Base-by-base conservation (phyloP, 1,140 invertebrate species). In the Chrysoperla carnea region DNA sequence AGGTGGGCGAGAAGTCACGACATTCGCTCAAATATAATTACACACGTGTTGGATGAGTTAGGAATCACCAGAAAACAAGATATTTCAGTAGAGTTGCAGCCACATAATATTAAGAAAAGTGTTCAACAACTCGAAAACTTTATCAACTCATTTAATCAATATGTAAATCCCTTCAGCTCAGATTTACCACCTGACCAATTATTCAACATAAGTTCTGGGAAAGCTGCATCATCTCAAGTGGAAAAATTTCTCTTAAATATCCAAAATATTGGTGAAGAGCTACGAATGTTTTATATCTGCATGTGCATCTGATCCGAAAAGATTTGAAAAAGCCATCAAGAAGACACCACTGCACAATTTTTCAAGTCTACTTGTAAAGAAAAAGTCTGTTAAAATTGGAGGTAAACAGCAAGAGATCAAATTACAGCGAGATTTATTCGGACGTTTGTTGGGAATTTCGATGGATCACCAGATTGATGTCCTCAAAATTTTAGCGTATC, bases 161-260 rank as follows among this genome's bases (percentile, higher is more conserved):
- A n/a, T n/a, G n/a, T n/a, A n/a, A n/a, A 23, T 17, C 39, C 15
- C 27, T 50, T 29, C 11, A 13, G 12, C 8, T 23, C 5, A 23
- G 17, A 23, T 23, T 23, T 23, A 23, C 5, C 17, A 5, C 17
- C 17, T 3, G 17, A 23, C 5, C n/a, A 45, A 11, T 46, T 53
- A 40, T 50, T 47, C 12, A 52, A 54, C 41, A 52, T 51, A 43
- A 42, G 47, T 29, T 48, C 45, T 43, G 51, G 45, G 31, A 46
- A 53, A 52, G 49, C 47, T 29, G 49, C 50, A n/a, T 42, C 47
- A 37, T 28, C 43, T 36, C 40, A 38, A 23, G 48, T 53, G 31
- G 42, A 45, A 45, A 42, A 50, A 27, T 54, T 51, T 45, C 40
- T 53, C 8, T 41, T 53, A 23, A 46, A 52, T 41, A 36, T 54